Evolutionary conservation across 2,888 invertebrate species (phyloP).

Genomic region (Tiliacea aurago): DNA sequence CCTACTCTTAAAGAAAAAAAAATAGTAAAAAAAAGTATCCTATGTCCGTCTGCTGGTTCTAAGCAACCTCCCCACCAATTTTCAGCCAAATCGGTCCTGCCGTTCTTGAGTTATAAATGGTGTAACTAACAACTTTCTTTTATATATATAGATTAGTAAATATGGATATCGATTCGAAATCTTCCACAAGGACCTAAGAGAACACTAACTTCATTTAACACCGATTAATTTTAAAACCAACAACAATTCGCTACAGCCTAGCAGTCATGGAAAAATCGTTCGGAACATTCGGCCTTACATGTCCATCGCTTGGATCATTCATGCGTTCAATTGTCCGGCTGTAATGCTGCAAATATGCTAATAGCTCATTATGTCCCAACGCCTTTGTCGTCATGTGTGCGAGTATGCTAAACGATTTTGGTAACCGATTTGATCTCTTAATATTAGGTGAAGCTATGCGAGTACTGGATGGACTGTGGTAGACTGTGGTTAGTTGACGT

Average conservation of each 20-base stretch:
- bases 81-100: too few species aligned
- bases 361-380: conserved; percentile 80
- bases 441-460: conserved; percentile 48
- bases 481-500: conserved; percentile 22
- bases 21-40: too few species aligned
- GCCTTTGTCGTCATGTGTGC: conserved; percentile 74
- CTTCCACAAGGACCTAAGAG: too few species aligned
- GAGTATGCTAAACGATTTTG: conserved; percentile 81
- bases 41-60: too few species aligned
- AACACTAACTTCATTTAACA: background rate
- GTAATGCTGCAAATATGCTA: conserved; percentile 86
- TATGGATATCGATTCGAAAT: too few species aligned
- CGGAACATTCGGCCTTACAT: conserved; percentile 67
- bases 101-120: too few species aligned
- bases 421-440: conserved; percentile 75
- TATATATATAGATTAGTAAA: too few species aligned
- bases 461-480: conserved; percentile 13
- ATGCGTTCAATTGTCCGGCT: conserved; percentile 72
- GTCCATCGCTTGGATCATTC: conserved; percentile 72
- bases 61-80: too few species aligned
- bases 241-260: conserved; percentile 41
- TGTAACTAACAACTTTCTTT: too few species aligned
- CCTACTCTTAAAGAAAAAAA: too few species aligned
- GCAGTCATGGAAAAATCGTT: conserved; percentile 53
- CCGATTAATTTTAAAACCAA: conserved; percentile 17